Conservation (phyloP, 1,140 invertebrate genomes). For the Aphis craccivora region DNA sequence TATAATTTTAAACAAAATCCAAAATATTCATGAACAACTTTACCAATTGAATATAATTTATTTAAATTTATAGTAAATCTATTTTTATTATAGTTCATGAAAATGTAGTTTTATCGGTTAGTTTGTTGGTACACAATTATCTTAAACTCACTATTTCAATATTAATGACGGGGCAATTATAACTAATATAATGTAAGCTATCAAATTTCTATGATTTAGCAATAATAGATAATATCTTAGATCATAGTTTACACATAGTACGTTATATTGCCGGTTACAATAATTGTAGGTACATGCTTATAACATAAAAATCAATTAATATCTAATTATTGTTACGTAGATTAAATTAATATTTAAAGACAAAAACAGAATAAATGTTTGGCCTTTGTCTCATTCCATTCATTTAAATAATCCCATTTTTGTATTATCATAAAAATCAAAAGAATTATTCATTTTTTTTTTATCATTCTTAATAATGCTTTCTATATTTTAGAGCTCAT, state of each 20-base stretch:
- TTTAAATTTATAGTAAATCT: not conserved
- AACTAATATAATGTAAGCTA: not conserved
- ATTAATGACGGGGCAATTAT: not conserved
- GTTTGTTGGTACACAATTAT: not conserved
- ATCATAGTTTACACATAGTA: not conserved
- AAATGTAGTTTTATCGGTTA: not conserved
- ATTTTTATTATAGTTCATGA: not conserved
- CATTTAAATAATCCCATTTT: not conserved
- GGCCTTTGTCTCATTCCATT: not conserved
- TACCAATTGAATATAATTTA: not conserved
- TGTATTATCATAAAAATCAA: too few species aligned
- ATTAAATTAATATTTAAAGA: not conserved
- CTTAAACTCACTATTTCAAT: not conserved
- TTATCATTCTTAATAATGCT: not conserved
- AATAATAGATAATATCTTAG: not conserved
- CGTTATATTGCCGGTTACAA: not conserved
- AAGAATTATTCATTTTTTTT: not conserved
- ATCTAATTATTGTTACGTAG: not conserved
- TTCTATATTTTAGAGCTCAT: not conserved
- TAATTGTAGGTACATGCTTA: not conserved
- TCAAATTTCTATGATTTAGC: not conserved
- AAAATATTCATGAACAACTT: not conserved
- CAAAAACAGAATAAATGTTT: not conserved
- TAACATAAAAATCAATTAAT: not conserved
- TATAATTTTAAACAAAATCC: not conserved